These are phyloP conservation scores for Pollicipes pollicipes DNA, from an alignment of 1,140 invertebrate species.

Conservation along the genomic window DNA sequence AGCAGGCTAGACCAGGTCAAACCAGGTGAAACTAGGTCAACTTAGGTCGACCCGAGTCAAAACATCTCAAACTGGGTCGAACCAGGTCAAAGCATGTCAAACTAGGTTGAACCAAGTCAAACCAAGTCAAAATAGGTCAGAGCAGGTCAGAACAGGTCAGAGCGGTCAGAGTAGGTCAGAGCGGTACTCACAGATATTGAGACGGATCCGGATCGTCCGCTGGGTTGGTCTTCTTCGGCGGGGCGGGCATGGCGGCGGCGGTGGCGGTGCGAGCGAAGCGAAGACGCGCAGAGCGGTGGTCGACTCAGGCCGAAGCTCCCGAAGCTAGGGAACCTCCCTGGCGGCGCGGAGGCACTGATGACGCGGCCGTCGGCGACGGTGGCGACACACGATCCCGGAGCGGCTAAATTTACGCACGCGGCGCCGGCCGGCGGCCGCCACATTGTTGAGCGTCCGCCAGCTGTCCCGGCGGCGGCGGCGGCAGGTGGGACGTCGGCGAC, in stretches of 20 bases:
- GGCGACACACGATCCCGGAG: background rate
- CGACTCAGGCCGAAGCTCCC: background rate
- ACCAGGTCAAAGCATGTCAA: background rate
- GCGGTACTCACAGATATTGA: background rate
- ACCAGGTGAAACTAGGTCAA: background rate
- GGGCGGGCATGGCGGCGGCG: constrained; percentile 1
- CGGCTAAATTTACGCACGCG: background rate
- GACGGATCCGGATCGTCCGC: background rate
- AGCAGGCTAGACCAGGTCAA: background rate
- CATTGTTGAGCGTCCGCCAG: background rate
- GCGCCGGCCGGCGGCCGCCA: background rate
- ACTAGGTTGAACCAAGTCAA: background rate
- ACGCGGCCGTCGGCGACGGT: too few species aligned
- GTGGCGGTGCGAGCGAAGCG: background rate
- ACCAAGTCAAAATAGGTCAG: background rate
- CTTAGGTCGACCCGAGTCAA: background rate
- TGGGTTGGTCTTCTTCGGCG: background rate
- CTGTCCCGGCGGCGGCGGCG: too few species aligned
- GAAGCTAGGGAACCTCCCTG: background rate
- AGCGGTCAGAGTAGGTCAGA: background rate
- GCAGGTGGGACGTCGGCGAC: too few species aligned
- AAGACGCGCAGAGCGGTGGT: background rate
- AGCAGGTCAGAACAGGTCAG: background rate
- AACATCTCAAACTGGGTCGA: too few species aligned
- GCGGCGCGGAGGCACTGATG: too few species aligned